Evolutionary conservation across 2,888 invertebrate species (phyloP).

Genomic region (Drosophila subsilvestris): DNA sequence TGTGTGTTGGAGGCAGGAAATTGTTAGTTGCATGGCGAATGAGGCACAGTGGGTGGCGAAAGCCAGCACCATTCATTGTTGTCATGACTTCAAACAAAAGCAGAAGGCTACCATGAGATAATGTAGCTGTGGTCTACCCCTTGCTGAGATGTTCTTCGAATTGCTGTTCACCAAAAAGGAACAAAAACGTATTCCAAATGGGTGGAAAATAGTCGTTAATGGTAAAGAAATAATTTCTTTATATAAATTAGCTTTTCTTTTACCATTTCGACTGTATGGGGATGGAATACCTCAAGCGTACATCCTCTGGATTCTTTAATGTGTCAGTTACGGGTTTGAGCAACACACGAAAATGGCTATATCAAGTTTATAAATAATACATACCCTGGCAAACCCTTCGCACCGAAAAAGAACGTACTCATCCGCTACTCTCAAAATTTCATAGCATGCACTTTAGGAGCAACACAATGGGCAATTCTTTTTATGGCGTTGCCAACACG

Average conservation of each 20-base stretch:
- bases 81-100: background rate
- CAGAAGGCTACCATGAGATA: background rate
- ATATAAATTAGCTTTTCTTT: background rate
- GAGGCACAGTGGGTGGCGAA: conserved; percentile 27
- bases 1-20: conserved; percentile 40
- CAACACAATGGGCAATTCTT: background rate
- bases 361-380: background rate
- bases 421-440: conserved; percentile 3
- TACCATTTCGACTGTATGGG: background rate
- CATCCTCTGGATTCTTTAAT: background rate
- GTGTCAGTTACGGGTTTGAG: background rate
- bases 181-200: too few relatives aligned
- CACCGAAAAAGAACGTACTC: background rate
- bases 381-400: background rate
- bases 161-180: too few relatives aligned
- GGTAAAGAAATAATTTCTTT: background rate
- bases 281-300: too few relatives aligned
- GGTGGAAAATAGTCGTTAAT: too few relatives aligned
- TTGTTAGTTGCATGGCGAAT: conserved; percentile 44
- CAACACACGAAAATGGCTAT: background rate
- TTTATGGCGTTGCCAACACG: conserved; percentile 45
- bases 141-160: too few relatives aligned
- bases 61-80: background rate
- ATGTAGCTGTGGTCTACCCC: conserved; percentile 25
- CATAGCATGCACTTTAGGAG: background rate